phyloP scores from a whole-genome alignment of 2,797 vertebrate genomes.

The Calcarius lapponicus region DNA sequence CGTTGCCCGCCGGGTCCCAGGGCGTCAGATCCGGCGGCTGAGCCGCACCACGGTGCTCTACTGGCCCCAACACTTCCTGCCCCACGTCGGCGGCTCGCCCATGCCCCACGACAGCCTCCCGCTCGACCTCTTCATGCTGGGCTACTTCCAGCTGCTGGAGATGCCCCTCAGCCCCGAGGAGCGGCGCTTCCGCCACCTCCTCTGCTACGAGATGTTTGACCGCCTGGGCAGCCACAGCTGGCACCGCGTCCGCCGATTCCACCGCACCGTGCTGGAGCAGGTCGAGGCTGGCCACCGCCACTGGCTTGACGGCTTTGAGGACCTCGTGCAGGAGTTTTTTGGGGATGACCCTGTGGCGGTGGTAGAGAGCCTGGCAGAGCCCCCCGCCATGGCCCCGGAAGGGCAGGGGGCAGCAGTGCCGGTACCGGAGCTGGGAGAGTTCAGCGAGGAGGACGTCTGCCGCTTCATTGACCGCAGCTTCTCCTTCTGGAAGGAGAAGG shows the following conservation, averaged over 20 bases:
- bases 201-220: conserved; percentile 99
- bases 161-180: conserved; percentile 92
- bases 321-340: conserved; percentile 89
- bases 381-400: conserved; percentile 56
- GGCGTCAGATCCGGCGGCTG: conserved; percentile 81
- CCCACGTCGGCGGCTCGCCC: conserved; percentile 83
- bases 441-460: conserved; percentile 95
- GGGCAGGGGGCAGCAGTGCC: conserved; percentile 80
- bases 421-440: conserved; percentile 90
- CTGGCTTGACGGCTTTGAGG: conserved; percentile 92
- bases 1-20: conserved; percentile 87
- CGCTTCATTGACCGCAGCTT: conserved; percentile 96
- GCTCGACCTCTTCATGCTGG: conserved; percentile 97
- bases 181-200: conserved; percentile 92
- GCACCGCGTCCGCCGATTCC: conserved; percentile 90
- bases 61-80: conserved; percentile 96
- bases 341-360: conserved; percentile 67
- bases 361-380: background rate
- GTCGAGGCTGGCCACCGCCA: conserved; percentile 84
- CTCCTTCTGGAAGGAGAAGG: conserved; percentile 98
- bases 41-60: conserved; percentile 87
- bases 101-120: conserved; percentile 88
- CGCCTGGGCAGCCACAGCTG: conserved; percentile 90
- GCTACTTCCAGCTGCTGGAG: conserved; percentile 96
- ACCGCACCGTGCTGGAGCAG: conserved; percentile 88